These are phyloP conservation scores for Agrilus planipennis DNA, from an alignment of 1,140 invertebrate species.

Conservation along the genomic window DNA sequence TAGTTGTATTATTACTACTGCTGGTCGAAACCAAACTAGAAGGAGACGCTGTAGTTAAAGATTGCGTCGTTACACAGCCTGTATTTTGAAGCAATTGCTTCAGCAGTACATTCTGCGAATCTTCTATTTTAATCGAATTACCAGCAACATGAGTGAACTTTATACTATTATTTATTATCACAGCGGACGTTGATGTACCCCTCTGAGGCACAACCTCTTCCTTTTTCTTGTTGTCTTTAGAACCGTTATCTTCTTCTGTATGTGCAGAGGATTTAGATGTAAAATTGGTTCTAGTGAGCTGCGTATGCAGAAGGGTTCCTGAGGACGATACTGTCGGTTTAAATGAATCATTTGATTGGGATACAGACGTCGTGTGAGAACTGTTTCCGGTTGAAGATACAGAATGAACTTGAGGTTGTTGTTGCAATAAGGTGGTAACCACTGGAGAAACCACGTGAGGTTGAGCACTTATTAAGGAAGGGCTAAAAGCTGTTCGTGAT, in stretches of 20 bases:
- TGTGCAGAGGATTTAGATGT: no score
- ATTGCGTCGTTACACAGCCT: slow-evolving; percentile 47
- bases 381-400: no score
- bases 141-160: no score
- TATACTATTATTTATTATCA: no score
- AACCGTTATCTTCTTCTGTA: slow-evolving; percentile 1
- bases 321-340: slow-evolving; percentile 19
- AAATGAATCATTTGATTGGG: no score
- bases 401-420: no score
- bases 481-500: slow-evolving; percentile 19
- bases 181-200: no score
- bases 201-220: no score
- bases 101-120: slow-evolving; percentile 78
- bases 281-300: slow-evolving; percentile 40
- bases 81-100: slow-evolving; percentile 85
- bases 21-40: slow-evolving; percentile 38
- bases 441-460: slow-evolving; percentile 37
- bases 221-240: not conserved
- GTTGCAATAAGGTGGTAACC: slow-evolving; percentile 7
- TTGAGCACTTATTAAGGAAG: slow-evolving; percentile 34
- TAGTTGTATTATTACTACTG: slow-evolving; percentile 33
- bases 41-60: no score
- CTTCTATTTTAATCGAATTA: slow-evolving; percentile 42
- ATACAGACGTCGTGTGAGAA: no score
- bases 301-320: slow-evolving; percentile 41